These are phyloP conservation scores for Tenthredo amoena DNA, from an alignment of 2,888 invertebrate species.

Conservation along the genomic window DNA sequence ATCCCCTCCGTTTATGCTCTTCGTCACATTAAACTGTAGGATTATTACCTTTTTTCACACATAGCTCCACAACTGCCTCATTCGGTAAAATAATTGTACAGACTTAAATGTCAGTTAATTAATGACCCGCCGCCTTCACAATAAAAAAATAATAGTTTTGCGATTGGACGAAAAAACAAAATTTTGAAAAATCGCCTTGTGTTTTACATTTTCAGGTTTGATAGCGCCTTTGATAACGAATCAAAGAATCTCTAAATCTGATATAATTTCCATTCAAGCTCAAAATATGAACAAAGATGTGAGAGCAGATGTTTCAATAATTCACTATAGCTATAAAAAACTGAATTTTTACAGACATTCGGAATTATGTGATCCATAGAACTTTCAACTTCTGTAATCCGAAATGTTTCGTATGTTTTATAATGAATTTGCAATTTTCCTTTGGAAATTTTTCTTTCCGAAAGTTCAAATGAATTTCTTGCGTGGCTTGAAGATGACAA, in stretches of 20 bases:
- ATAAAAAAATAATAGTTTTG: neutral
- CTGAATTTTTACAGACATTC: neutral
- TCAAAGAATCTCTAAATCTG: neutral
- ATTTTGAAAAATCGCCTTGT: neutral
- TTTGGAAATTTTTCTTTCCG: neutral
- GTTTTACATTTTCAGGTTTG: neutral
- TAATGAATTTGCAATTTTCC: neutral
- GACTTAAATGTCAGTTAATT: neutral
- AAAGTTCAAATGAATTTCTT: neutral
- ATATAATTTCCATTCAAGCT: neutral
- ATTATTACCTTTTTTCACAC: neutral
- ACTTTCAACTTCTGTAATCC: too few species aligned
- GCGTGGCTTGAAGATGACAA: neutral
- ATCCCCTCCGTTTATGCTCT: constrained; percentile 9
- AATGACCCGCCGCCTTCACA: neutral
- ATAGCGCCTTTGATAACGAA: neutral
- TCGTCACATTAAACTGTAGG: neutral
- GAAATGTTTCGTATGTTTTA: neutral
- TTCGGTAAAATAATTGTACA: neutral
- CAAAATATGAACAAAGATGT: too few species aligned
- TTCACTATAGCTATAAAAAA: neutral
- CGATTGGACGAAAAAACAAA: neutral
- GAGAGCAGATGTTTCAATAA: neutral
- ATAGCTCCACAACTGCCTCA: too few species aligned
- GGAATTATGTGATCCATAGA: neutral